phyloP scores from a whole-genome alignment of 2,113 vertebrate species.

The Heterotis niloticus region DNA sequence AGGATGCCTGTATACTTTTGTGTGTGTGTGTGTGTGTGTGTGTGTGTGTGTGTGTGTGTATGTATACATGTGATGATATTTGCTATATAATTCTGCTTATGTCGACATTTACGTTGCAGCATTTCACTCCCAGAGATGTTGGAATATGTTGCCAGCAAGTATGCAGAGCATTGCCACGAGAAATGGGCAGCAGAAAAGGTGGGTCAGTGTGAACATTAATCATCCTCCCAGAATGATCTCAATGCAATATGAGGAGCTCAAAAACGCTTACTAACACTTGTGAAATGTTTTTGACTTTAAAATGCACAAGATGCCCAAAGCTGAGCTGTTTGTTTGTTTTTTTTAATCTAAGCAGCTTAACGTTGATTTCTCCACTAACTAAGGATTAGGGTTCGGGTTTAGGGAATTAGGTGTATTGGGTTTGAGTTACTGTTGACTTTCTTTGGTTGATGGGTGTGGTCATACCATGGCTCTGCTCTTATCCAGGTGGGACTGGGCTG shows the following conservation, averaged over 20 bases:
- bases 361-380: too few relatives aligned
- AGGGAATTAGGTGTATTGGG: too few relatives aligned
- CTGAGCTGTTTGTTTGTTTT: too few relatives aligned
- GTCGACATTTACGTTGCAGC: constrained; percentile 58
- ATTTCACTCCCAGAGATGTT: constrained; percentile 90
- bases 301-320: background rate
- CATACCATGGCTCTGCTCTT: constrained; percentile 22
- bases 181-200: constrained; percentile 98
- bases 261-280: background rate
- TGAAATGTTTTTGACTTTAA: background rate
- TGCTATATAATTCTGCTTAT: constrained; percentile 15
- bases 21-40: too few relatives aligned
- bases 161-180: constrained; percentile 88
- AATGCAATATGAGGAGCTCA: background rate
- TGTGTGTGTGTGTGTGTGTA: too few relatives aligned
- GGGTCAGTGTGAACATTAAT: constrained; percentile 40
- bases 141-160: constrained; percentile 89
- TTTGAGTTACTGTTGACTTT: too few relatives aligned
- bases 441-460: background rate
- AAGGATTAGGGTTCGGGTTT: too few relatives aligned
- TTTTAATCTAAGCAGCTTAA: too few relatives aligned
- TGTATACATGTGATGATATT: background rate
- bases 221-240: background rate
- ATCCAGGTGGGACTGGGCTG: constrained; percentile 83
- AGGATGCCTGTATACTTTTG: too few relatives aligned